Conservation (phyloP, 2,113 vertebrate species). For the Psephotus haematonotus region DNA sequence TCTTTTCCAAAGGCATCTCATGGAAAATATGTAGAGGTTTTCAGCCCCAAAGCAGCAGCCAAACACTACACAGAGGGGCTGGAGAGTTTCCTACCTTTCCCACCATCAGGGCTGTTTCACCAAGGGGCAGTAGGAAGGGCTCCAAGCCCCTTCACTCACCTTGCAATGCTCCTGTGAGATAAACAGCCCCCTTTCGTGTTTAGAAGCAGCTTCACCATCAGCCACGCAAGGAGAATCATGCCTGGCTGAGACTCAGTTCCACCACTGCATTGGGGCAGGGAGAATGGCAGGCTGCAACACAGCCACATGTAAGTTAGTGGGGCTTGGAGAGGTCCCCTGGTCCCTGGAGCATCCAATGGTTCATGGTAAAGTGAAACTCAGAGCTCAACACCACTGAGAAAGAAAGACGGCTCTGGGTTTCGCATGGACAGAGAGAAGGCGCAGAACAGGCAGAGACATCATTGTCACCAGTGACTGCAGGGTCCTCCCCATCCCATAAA, state of each 20-base stretch:
- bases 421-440: not conserved
- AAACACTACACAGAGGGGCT: not conserved
- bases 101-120: not conserved
- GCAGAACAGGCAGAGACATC: not conserved
- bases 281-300: not conserved
- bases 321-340: not conserved
- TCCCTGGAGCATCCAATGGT: not conserved
- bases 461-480: not conserved
- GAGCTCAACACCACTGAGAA: not conserved
- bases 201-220: not conserved
- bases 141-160: not conserved
- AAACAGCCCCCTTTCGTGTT: not conserved
- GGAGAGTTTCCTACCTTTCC: not conserved
- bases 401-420: not conserved
- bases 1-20: not conserved
- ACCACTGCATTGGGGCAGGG: fast-evolving
- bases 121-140: not conserved
- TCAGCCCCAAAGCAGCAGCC: not conserved
- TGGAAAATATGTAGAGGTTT: not conserved
- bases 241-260: not conserved
- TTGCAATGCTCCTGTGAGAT: not conserved
- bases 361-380: not conserved
- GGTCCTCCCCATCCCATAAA: not conserved
- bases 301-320: not conserved
- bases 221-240: fast-evolving